A percentile compares a stretch with the other conserved stretches of the same genome.
phyloP scores from a whole-genome alignment of 2,888 invertebrate genomes.

The Epiperipatus broadwayi region DNA sequence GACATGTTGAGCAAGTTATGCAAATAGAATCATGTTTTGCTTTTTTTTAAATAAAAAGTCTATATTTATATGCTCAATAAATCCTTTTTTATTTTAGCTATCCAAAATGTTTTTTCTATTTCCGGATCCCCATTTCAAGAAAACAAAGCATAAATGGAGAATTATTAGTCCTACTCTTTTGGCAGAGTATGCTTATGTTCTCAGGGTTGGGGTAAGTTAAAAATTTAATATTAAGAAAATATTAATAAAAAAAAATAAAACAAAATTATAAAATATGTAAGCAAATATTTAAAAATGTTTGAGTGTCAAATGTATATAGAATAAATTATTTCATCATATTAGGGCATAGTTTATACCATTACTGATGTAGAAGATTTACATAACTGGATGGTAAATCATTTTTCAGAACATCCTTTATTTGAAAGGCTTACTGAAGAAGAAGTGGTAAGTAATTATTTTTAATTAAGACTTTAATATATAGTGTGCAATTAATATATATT shows the following conservation, averaged over 20 bases:
- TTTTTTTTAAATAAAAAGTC: background rate
- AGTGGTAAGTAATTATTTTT: constrained; percentile 38
- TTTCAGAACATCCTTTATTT: constrained; percentile 75
- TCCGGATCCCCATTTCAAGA: constrained; percentile 98
- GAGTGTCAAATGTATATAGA: background rate
- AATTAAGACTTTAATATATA: constrained; percentile 10
- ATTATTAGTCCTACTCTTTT: constrained; percentile 81
- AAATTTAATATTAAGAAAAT: background rate
- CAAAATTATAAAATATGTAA: too few relatives aligned
- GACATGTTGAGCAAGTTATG: too few relatives aligned
- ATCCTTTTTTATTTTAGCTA: constrained; percentile 43
- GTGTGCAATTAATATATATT: too few relatives aligned
- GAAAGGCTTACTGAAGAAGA: constrained; percentile 49
- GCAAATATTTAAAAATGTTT: too few relatives aligned
- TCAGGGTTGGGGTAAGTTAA: constrained; percentile 51
- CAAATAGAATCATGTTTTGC: background rate
- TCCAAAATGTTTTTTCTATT: constrained; percentile 95
- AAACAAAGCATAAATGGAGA: constrained; percentile 95
- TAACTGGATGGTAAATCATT: constrained; percentile 89
- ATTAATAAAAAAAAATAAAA: background rate
- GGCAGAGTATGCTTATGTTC: constrained; percentile 89
- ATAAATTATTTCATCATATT: too few relatives aligned
- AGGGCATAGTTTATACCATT: constrained; percentile 83
- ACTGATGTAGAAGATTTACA: constrained; percentile 94
- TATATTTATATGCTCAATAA: too few relatives aligned